Percentiles rank a stretch among this genome's conserved stretches.
These are phyloP conservation scores for Hyperopisus bebe DNA, from an alignment of 2,113 vertebrate genomes.

Conservation along the genomic window DNA sequence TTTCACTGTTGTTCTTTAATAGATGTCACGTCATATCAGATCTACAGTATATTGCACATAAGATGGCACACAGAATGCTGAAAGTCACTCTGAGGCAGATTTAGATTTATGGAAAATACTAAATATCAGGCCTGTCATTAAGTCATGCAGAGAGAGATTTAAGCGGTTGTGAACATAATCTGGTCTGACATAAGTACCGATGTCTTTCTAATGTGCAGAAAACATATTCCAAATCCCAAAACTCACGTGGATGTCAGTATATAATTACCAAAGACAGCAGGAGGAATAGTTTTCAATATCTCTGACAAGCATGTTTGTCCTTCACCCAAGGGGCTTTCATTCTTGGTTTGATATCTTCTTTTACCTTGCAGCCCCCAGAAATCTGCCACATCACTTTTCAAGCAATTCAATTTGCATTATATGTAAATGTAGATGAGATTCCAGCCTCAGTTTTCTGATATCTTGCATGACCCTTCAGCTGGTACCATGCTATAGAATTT, in stretches of 20 bases:
- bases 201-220: constrained; percentile 28
- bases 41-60: background rate
- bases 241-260: background rate
- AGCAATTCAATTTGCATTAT: background rate
- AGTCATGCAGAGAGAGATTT: constrained; percentile 16
- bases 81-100: background rate
- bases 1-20: background rate
- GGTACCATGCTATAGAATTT: background rate
- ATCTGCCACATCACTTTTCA: background rate
- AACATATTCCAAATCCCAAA: background rate
- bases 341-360: background rate
- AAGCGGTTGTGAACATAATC: constrained; percentile 3
- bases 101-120: constrained; percentile 22
- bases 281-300: background rate
- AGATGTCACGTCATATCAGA: background rate
- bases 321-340: background rate
- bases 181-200: constrained; percentile 4
- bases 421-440: background rate
- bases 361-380: background rate
- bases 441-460: background rate
- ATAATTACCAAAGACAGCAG: background rate
- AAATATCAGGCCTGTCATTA: constrained; percentile 27
- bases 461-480: background rate
- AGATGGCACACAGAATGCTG: constrained; percentile 6
- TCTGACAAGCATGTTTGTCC: background rate